Conservation (phyloP, 2,888 invertebrate genomes). For the Leucophenga montana region DNA sequence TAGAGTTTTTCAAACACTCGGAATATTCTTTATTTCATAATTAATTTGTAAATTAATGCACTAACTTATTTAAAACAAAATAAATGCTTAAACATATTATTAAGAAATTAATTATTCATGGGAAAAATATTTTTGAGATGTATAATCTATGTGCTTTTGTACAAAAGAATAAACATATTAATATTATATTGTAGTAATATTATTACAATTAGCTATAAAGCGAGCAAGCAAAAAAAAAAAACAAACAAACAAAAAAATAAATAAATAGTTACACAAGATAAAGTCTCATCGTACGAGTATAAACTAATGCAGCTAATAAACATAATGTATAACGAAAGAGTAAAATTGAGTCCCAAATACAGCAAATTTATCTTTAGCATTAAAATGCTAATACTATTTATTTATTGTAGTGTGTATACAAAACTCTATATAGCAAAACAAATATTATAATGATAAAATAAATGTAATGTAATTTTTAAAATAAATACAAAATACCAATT, state of each 20-base stretch:
- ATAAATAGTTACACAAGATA: conserved; percentile 18
- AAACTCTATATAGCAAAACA: conserved; percentile 16
- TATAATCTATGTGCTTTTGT: neutral
- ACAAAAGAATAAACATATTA: neutral
- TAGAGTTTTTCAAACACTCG: no score
- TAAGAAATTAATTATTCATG: no score
- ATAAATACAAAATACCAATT: neutral
- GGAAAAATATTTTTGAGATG: neutral
- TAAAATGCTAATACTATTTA: conserved; percentile 14
- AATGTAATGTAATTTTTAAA: no score
- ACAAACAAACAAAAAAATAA: conserved; percentile 8
- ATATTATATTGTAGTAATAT: neutral
- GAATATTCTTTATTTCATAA: no score
- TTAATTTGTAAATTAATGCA: no score
- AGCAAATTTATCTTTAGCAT: neutral
- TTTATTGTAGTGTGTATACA: conserved; percentile 17
- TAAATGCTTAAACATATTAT: neutral
- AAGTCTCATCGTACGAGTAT: no score
- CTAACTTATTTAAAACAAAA: neutral
- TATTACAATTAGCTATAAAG: no score
- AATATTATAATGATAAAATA: no score
- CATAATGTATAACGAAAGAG: no score
- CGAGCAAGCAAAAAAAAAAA: no score
- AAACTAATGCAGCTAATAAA: no score
- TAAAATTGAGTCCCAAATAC: neutral